Evolutionary conservation across 2,888 invertebrate genomes (phyloP), one percentile per base, ranked within the genome.

Genomic region (Acrobasis repandana): DNA sequence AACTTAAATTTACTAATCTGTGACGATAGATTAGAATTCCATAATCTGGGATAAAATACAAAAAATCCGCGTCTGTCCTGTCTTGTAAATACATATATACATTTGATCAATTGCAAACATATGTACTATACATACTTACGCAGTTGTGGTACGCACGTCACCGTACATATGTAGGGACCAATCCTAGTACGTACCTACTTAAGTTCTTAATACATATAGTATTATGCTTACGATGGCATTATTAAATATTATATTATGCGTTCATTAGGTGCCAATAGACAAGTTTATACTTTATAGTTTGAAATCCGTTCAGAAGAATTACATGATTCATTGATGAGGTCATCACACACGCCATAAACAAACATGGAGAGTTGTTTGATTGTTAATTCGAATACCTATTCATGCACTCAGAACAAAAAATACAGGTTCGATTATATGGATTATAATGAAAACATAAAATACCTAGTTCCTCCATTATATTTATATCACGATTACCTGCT

Each of bases 311-410:
- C 15, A 51, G 52, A 60, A 54, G 60, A 60, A 52, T 59, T 43
- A 52, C 28, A 60, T 60, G 60, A 60, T 33, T 60, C 51, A 60
- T 47, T 60, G 51, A 60, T 60, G 60, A 60, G 34, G 16, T 60
- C 60, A 60, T 60, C 60, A 46, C 2, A 52, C 52, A 18, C 33
- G 52, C 20, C 16, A n/a, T 51, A 43, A 36, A 36, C 36, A 20
- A 43, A 28, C 47, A 48, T 33, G 36, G 34, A 28, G 16, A 47
- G 57, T 16, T 5, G 1, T 20, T 20, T 20, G 28, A 28, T 28
- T 0, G 28, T 28, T 33, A 18, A 52, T 34, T n/a, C 51, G 36
- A 36, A 33, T 6, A 34, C 1, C 15, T 52, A 15, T 34, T 36
- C 34, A 34, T 16, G 9, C 9, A 48, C 10, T 14, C 11, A 38